phyloP scores from a whole-genome alignment of 2,888 invertebrate genomes.

The Notodonta dromedarius region DNA sequence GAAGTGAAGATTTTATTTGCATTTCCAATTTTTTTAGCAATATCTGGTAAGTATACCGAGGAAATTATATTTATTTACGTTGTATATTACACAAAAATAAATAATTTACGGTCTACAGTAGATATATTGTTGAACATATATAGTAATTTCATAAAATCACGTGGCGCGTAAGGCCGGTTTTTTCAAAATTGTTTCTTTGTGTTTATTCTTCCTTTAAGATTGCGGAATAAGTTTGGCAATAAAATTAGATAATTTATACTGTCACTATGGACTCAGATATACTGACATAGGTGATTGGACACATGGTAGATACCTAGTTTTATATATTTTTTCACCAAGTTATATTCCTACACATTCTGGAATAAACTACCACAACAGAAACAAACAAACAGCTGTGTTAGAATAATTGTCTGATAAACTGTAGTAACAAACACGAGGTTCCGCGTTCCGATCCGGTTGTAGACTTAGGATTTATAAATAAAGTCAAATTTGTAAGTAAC shows the following conservation, averaged over 20 bases:
- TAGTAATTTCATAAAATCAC: not conserved
- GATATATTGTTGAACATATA: not conserved
- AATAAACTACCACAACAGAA: no score
- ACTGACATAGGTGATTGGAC: no score
- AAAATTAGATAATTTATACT: not conserved
- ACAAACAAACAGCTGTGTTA: no score
- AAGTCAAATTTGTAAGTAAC: no score
- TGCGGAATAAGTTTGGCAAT: not conserved
- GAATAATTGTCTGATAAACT: no score
- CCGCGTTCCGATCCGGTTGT: no score
- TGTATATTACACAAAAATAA: not conserved
- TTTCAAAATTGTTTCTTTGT: slow-evolving; percentile 13
- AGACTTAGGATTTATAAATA: no score
- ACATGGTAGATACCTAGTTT: no score
- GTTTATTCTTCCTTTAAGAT: slow-evolving; percentile 5
- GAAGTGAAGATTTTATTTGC: not conserved
- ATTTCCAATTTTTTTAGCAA: slow-evolving; percentile 4
- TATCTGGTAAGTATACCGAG: slow-evolving; percentile 3
- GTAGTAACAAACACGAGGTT: no score
- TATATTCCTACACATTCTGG: no score
- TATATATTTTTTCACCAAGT: no score
- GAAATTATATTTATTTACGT: not conserved
- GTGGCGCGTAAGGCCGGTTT: not conserved
- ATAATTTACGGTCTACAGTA: not conserved
- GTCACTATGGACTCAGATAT: no score